Evolutionary conservation across 2,888 invertebrate genomes (phyloP).

Genomic region (Mamestra brassicae): DNA sequence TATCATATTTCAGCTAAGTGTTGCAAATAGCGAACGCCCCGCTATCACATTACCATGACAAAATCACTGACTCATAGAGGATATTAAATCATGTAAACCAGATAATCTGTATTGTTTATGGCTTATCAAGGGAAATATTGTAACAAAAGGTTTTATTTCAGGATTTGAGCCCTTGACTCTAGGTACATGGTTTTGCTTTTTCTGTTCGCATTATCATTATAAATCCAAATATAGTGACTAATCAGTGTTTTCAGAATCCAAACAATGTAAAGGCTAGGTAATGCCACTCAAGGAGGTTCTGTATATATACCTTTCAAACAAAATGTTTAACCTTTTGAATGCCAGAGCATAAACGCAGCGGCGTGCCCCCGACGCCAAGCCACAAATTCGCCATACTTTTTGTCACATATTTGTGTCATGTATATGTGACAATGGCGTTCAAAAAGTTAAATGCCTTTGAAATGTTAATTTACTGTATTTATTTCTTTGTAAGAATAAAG

Average conservation of each 20-base stretch:
- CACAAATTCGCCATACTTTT: no score
- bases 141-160: constrained; percentile 10
- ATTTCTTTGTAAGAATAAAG: no score
- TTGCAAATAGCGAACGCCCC: constrained; percentile 43
- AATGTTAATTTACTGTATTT: no score
- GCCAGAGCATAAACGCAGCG: no score
- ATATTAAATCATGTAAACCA: constrained; percentile 46
- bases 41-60: constrained; percentile 50
- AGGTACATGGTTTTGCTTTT: neutral
- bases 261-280: neutral
- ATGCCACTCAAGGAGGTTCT: no score
- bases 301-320: no score
- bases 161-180: neutral
- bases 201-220: neutral
- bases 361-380: no score
- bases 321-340: neutral
- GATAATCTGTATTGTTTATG: constrained; percentile 24
- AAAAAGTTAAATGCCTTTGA: no score
- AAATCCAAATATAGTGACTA: neutral
- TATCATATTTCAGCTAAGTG: constrained; percentile 45
- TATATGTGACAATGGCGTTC: no score
- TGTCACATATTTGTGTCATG: no score
- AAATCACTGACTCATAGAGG: constrained; percentile 59
- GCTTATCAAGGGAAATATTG: constrained; percentile 8
- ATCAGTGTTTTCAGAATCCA: neutral